Evolutionary conservation across 92 coral and sea anemone genomes (phyloP).

Genomic region (Diadumene lineata): DNA sequence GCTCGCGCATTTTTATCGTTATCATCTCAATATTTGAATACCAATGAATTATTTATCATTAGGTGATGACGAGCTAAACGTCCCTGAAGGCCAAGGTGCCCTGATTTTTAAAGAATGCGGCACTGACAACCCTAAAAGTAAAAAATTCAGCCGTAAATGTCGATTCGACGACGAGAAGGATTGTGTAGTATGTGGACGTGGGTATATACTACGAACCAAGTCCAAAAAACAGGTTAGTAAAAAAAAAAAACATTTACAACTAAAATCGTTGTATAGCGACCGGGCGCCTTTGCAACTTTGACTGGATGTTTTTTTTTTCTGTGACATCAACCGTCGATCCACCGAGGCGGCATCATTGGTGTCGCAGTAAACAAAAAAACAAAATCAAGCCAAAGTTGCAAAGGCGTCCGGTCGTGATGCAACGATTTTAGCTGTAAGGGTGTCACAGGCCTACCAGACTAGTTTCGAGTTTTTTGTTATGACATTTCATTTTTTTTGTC

Average conservation of each 20-base stretch:
- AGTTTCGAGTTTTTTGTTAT: too few species aligned
- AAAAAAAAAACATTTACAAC: not conserved
- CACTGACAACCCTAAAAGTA: constrained; percentile 17
- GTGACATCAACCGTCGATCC: too few species aligned
- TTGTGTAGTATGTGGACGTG: constrained; percentile 22
- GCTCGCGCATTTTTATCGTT: not conserved
- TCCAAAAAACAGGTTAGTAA: constrained; percentile 1
- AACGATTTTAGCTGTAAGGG: too few species aligned
- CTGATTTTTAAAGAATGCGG: constrained; percentile 21
- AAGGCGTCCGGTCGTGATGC: too few species aligned
- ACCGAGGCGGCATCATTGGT: too few species aligned
- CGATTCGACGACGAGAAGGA: not conserved
- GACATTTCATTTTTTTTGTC: too few species aligned
- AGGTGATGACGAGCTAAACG: constrained; percentile 15
- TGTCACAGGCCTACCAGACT: too few species aligned
- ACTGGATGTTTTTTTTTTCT: too few species aligned
- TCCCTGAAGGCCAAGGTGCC: constrained; percentile 21
- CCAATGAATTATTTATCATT: not conserved
- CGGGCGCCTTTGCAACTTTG: too few species aligned
- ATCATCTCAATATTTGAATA: not conserved
- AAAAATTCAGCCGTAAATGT: constrained; percentile 18
- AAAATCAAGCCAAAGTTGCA: too few species aligned
- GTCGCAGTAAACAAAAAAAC: too few species aligned
- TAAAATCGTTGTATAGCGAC: too few species aligned
- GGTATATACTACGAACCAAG: not conserved